These are phyloP conservation scores for Artemia franciscana DNA, from an alignment of 1,140 invertebrate species.

Conservation along the genomic window DNA sequence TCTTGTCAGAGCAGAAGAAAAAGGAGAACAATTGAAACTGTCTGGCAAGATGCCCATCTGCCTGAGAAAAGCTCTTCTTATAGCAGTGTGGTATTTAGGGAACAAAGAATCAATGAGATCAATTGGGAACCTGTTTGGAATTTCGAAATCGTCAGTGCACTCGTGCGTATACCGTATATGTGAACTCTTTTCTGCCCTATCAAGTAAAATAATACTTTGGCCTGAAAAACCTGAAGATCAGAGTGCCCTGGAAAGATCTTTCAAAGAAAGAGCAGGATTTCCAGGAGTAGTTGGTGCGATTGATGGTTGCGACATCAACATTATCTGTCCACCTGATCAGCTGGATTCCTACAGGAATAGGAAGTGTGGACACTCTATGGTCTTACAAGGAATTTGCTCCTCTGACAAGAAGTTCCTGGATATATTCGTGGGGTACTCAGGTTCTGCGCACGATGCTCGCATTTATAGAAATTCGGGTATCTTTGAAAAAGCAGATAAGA, in stretches of 20 bases:
- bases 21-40: background rate
- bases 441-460: conserved; percentile 10
- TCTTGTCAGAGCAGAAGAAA: background rate
- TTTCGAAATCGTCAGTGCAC: background rate
- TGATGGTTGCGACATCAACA: background rate
- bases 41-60: background rate
- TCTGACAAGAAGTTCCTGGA: conserved; percentile 6
- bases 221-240: background rate
- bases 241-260: background rate
- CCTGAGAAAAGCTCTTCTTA: background rate
- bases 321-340: background rate
- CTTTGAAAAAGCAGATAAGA: background rate
- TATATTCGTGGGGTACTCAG: conserved; percentile 10
- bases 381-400: background rate
- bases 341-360: background rate
- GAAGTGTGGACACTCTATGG: background rate
- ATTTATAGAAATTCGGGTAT: conserved; percentile 6
- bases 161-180: background rate
- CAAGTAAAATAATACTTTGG: background rate
- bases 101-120: background rate
- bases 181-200: background rate
- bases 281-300: background rate
- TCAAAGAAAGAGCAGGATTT: background rate
- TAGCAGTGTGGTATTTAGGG: background rate
- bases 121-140: background rate